Evolutionary conservation across 2,888 invertebrate species (phyloP).

Genomic region (Heliconius cydno): DNA sequence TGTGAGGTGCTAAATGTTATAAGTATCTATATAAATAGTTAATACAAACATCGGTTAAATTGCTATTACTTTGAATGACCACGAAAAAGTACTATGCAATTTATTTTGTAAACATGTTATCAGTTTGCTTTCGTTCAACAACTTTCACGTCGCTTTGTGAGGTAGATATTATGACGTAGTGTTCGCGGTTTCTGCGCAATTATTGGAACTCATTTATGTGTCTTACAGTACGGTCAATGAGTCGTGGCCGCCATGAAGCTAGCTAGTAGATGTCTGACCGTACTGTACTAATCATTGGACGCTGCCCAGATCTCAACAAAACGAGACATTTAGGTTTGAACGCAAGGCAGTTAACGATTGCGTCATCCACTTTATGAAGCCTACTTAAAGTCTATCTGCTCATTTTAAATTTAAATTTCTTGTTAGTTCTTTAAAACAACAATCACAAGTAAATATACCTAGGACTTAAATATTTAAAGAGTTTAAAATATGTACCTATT

Average conservation of each 20-base stretch:
- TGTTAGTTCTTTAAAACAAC: neutral
- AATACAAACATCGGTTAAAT: neutral
- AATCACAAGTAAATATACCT: neutral
- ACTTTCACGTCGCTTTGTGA: constrained; percentile 43
- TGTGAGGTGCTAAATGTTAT: neutral
- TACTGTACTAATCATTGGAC: neutral
- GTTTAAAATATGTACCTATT: neutral
- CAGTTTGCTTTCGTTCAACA: constrained; percentile 42
- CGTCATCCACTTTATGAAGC: constrained; percentile 1
- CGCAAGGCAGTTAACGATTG: constrained; percentile 7
- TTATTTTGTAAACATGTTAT: constrained; percentile 25
- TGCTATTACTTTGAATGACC: neutral
- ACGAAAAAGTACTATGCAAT: constrained; percentile 18
- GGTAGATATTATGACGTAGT: constrained; percentile 36
- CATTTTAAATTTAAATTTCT: neutral
- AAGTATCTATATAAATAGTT: neutral
- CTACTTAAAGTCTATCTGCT: neutral
- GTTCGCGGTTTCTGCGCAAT: constrained; percentile 48
- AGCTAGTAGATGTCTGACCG: too few relatives aligned
- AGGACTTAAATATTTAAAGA: neutral
- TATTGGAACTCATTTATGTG: neutral
- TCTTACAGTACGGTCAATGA: neutral
- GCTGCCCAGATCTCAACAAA: neutral
- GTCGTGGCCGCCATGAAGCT: too few relatives aligned
- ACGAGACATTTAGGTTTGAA: constrained; percentile 8